Conservation (phyloP, 2,113 vertebrate genomes). For the Mirounga angustirostris region DNA sequence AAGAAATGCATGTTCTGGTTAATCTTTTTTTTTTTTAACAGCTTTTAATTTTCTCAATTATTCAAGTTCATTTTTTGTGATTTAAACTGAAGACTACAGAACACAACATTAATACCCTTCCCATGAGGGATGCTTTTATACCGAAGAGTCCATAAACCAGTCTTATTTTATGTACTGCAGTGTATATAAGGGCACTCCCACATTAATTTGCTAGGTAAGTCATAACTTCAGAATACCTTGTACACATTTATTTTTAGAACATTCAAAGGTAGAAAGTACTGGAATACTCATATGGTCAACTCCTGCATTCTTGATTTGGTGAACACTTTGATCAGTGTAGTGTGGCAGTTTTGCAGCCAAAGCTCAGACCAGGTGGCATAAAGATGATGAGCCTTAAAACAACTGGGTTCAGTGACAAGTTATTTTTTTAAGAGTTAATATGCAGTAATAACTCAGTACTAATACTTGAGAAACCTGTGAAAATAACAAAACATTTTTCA, state of each 20-base stretch:
- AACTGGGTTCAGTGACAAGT: background rate
- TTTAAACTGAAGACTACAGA: background rate
- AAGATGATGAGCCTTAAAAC: constrained; percentile 65
- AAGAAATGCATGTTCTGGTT: constrained; percentile 37
- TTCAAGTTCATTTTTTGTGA: background rate
- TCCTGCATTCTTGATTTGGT: constrained; percentile 46
- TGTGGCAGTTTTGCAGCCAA: constrained; percentile 33
- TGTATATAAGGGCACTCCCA: background rate
- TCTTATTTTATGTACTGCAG: background rate
- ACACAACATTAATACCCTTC: background rate
- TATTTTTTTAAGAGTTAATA: background rate
- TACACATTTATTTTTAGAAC: constrained; percentile 31
- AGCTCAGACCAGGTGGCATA: constrained; percentile 63
- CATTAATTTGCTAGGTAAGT: background rate
- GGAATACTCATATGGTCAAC: constrained; percentile 42
- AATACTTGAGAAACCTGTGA: constrained; percentile 1
- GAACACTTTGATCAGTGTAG: constrained; percentile 62
- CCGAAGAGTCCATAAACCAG: background rate
- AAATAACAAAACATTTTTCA: constrained; percentile 29
- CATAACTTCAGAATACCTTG: constrained; percentile 1
- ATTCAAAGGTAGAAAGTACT: background rate
- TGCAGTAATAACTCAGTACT: background rate
- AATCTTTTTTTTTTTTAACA: background rate
- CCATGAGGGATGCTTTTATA: background rate
- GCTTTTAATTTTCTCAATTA: background rate